Evolutionary conservation across 2,888 invertebrate genomes (phyloP).

Genomic region (Philhelius pedissequus): DNA sequence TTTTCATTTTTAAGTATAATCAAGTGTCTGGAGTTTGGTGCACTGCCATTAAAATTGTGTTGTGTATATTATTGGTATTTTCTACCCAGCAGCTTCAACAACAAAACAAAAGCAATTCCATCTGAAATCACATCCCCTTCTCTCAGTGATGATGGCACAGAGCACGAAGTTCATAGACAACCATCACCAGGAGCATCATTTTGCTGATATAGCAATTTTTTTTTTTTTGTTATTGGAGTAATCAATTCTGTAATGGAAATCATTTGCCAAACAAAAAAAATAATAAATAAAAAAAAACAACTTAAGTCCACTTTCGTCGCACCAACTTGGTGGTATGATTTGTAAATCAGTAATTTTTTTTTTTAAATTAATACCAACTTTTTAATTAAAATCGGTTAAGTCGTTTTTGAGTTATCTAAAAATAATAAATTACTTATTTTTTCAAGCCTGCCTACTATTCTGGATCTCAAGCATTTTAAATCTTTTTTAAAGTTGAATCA

Average conservation of each 20-base stretch:
- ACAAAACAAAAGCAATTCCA: constrained; percentile 46
- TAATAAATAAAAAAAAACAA: not conserved
- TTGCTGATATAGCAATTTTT: constrained; percentile 44
- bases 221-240: constrained; percentile 33
- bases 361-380: no score
- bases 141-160: constrained; percentile 18
- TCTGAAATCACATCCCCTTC: constrained; percentile 24
- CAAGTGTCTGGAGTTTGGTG: not conserved
- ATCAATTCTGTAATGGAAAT: constrained; percentile 52
- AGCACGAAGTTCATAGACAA: not conserved
- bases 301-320: not conserved
- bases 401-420: not conserved
- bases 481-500: no score
- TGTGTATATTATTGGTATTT: constrained; percentile 5
- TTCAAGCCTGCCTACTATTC: no score
- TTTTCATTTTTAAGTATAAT: not conserved
- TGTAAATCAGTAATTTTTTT: not conserved
- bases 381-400: not conserved
- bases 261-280: constrained; percentile 16
- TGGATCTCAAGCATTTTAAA: no score
- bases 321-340: not conserved
- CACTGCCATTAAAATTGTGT: not conserved
- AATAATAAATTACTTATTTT: not conserved
- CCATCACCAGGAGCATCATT: not conserved
- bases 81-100: not conserved